phyloP scores from a whole-genome alignment of 2,113 vertebrate genomes.

The Ahaetulla prasina region DNA sequence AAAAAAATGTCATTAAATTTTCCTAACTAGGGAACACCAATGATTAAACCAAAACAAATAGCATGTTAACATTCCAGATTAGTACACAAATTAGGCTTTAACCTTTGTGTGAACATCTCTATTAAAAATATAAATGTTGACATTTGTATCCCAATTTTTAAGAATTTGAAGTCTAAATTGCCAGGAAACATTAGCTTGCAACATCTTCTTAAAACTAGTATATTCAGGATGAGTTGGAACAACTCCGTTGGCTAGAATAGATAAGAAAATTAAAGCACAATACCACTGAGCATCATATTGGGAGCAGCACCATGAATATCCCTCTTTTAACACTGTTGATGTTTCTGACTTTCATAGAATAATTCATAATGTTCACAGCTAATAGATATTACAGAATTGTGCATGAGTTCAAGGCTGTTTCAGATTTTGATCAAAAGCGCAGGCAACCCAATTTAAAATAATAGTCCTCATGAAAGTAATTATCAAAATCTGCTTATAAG shows the following conservation, averaged over 20 bases:
- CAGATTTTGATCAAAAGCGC: background rate
- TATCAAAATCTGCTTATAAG: background rate
- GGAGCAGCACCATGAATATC: background rate
- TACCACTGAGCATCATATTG: background rate
- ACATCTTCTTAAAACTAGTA: background rate
- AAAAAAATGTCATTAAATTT: background rate
- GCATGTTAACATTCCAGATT: background rate
- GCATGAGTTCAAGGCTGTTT: background rate
- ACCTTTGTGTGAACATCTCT: background rate
- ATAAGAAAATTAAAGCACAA: background rate
- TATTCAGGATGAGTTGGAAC: background rate
- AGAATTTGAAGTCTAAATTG: background rate
- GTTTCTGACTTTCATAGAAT: background rate
- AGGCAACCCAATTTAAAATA: background rate
- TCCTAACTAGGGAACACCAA: background rate
- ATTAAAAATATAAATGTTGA: background rate
- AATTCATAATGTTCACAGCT: background rate
- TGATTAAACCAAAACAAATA: background rate
- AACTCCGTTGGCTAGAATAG: background rate
- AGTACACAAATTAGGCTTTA: background rate
- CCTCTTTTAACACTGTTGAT: background rate
- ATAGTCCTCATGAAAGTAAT: background rate
- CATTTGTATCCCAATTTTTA: background rate
- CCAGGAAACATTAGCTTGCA: background rate
- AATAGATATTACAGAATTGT: background rate